Evolutionary conservation across 2,113 vertebrate genomes (phyloP).

Genomic region (Clupea harengus): DNA sequence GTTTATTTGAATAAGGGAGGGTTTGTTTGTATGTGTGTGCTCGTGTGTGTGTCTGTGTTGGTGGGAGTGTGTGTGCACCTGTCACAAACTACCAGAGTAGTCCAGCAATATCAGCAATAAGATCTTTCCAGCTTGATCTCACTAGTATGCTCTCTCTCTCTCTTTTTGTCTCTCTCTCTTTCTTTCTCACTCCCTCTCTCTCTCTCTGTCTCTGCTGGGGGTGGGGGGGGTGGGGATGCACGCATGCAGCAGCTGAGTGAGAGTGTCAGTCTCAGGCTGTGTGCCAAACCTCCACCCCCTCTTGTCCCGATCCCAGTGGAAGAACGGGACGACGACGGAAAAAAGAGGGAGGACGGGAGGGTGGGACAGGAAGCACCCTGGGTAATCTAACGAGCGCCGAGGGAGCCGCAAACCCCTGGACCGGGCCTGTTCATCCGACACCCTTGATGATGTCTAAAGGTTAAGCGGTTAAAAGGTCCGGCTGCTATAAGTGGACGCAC

Average conservation of each 20-base stretch:
- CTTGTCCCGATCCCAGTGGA: constrained; percentile 51
- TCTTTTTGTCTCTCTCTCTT: not conserved
- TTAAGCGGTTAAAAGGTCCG: constrained; percentile 69
- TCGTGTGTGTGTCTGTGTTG: not conserved
- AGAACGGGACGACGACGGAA: constrained; percentile 52
- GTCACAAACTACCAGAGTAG: constrained; percentile 14
- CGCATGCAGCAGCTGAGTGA: not conserved
- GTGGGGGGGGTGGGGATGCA: not conserved
- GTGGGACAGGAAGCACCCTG: constrained; percentile 59
- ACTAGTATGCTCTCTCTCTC: not conserved
- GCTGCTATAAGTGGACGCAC: constrained; percentile 68
- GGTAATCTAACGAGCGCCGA: constrained; percentile 61
- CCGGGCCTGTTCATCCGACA: constrained; percentile 59
- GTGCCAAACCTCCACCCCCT: constrained; percentile 37
- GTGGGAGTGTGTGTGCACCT: not conserved
- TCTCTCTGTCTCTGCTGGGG: not conserved
- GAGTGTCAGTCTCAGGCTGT: not conserved
- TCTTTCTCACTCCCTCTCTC: not conserved
- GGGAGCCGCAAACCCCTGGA: constrained; percentile 59
- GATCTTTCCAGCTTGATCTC: not conserved
- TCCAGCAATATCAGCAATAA: not conserved
- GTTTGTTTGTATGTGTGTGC: constrained; percentile 25
- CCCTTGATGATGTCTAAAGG: constrained; percentile 65
- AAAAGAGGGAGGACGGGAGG: constrained; percentile 48
- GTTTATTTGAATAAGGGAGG: not conserved